A percentile compares a stretch with the other conserved stretches of the same genome.
Evolutionary conservation across 2,113 vertebrate genomes (phyloP).

Genomic region (Ia io): DNA sequence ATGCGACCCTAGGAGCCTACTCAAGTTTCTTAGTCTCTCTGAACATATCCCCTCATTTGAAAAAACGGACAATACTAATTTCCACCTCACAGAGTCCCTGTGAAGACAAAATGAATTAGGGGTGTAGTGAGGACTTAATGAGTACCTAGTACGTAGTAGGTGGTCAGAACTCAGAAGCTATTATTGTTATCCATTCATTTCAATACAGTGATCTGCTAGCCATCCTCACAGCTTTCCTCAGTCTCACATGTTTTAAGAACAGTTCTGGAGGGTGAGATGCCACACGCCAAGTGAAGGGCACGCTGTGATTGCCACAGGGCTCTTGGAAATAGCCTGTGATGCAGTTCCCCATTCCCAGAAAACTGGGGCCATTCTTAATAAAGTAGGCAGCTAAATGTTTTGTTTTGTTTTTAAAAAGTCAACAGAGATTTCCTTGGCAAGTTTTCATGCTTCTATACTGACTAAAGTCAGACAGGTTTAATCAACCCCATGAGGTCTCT

Average conservation of each 20-base stretch:
- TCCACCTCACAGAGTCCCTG: neutral
- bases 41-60: neutral
- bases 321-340: neutral
- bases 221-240: neutral
- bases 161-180: neutral
- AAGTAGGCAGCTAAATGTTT: neutral
- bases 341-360: neutral
- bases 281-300: neutral
- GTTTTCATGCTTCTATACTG: slow-evolving; percentile 5
- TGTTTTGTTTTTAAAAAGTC: neutral
- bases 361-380: neutral
- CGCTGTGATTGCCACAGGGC: neutral
- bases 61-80: neutral
- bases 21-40: neutral
- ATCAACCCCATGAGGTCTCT: neutral
- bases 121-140: neutral
- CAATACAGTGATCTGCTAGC: neutral
- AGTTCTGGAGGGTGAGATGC: neutral
- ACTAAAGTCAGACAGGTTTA: neutral
- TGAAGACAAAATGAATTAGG: neutral
- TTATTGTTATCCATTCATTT: neutral
- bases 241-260: neutral
- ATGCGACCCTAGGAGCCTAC: neutral
- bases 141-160: accelerated
- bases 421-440: neutral